A percentile compares a stretch with the other conserved stretches of the same genome.
phyloP scores from a whole-genome alignment of 92 coral and sea anemone species.

The Umimayanthus chanpuru region DNA sequence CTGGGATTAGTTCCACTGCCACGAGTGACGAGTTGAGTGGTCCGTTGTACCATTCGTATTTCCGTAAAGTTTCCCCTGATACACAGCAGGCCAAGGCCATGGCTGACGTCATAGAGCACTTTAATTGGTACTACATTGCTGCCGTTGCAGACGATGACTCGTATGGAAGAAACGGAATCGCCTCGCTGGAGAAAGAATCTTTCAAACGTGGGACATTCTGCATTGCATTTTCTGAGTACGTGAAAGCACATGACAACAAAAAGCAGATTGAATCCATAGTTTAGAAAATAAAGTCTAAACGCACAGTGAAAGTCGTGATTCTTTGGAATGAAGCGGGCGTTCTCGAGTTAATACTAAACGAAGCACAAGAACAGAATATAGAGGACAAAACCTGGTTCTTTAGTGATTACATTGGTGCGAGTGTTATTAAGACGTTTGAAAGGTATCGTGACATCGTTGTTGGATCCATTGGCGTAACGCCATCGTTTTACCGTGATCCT shows the following conservation, averaged over 20 bases:
- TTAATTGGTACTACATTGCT: slow-evolving; percentile 70
- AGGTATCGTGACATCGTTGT: slow-evolving; percentile 65
- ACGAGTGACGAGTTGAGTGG: slow-evolving; percentile 80
- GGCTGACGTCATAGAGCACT: slow-evolving; percentile 62
- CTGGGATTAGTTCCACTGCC: slow-evolving; percentile 79
- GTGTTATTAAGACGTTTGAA: slow-evolving; percentile 66
- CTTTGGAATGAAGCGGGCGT: slow-evolving; percentile 76
- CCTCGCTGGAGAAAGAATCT: slow-evolving; percentile 70
- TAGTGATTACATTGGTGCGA: slow-evolving; percentile 83
- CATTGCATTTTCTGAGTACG: slow-evolving; percentile 72
- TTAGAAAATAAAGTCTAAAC: slow-evolving; percentile 50
- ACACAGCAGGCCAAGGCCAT: too few relatives aligned
- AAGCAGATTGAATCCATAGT: slow-evolving; percentile 53
- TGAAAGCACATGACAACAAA: slow-evolving; percentile 60
- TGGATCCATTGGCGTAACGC: slow-evolving; percentile 69
- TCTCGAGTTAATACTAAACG: slow-evolving; percentile 59
- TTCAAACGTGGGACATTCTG: slow-evolving; percentile 69
- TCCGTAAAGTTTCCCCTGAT: slow-evolving; percentile 76
- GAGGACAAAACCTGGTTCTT: slow-evolving; percentile 72
- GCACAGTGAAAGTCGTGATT: slow-evolving; percentile 14
- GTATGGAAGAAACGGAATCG: slow-evolving; percentile 78
- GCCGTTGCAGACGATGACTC: slow-evolving; percentile 29
- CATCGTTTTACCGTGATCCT: slow-evolving; percentile 53
- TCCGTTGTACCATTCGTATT: slow-evolving; percentile 67
- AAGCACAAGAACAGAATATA: slow-evolving; percentile 64